phyloP scores from a whole-genome alignment of 2,113 vertebrate genomes.

The Siniperca knerii region DNA sequence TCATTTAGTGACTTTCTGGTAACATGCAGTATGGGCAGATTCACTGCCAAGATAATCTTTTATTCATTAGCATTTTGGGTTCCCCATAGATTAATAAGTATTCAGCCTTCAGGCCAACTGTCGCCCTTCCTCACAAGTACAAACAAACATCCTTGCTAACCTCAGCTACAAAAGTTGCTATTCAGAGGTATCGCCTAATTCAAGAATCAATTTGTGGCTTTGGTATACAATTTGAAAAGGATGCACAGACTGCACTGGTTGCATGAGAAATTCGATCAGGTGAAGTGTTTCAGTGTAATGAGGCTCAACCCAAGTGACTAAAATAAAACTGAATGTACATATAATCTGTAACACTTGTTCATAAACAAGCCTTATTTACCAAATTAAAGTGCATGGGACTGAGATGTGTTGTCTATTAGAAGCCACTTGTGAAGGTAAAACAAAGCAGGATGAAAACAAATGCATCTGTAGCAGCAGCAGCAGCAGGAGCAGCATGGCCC shows the following conservation, averaged over 20 bases:
- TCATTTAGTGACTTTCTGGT: constrained; percentile 35
- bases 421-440: constrained; percentile 37
- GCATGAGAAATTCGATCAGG: neutral
- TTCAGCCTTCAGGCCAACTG: constrained; percentile 47
- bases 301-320: neutral
- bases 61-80: constrained; percentile 55
- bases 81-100: constrained; percentile 56
- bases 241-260: neutral
- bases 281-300: neutral
- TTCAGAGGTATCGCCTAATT: constrained; percentile 18
- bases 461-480: constrained; percentile 38
- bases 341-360: constrained; percentile 4
- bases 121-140: constrained; percentile 19
- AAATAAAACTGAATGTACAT: constrained; percentile 6
- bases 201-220: constrained; percentile 28
- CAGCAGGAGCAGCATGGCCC: constrained; percentile 27
- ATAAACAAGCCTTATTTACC: constrained; percentile 21
- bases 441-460: constrained; percentile 30
- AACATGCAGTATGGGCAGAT: constrained; percentile 33
- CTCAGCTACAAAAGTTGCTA: constrained; percentile 29
- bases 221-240: constrained; percentile 14
- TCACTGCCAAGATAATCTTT: constrained; percentile 50
- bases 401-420: constrained; percentile 16
- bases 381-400: constrained; percentile 14
- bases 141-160: constrained; percentile 52